A percentile compares a stretch with the other conserved stretches of the same genome.
Evolutionary conservation across 1,140 invertebrate species (phyloP).

Genomic region (Drosophila baimaii): DNA sequence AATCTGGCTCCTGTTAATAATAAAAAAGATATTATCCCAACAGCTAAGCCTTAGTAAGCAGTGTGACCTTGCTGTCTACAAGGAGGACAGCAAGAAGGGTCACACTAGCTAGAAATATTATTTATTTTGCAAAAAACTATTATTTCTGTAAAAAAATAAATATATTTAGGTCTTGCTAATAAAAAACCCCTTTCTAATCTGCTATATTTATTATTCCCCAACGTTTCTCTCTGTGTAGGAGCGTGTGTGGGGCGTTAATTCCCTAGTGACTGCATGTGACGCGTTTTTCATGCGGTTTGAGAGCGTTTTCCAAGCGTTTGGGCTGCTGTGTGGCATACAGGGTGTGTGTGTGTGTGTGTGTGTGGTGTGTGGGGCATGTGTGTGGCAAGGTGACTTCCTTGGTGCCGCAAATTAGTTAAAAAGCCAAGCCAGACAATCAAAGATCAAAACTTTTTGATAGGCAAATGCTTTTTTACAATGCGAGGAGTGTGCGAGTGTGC

Average conservation of each 20-base stretch:
- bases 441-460: constrained; percentile 79
- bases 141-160: neutral
- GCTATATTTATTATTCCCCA: accelerated
- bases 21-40: no score
- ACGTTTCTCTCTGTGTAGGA: neutral
- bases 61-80: neutral
- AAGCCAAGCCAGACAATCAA: constrained; percentile 78
- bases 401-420: constrained; percentile 79
- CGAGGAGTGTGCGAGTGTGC: constrained; percentile 24
- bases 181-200: neutral
- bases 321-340: neutral
- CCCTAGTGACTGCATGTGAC: constrained; percentile 76
- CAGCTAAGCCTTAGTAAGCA: no score
- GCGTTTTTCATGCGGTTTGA: constrained; percentile 77
- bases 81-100: neutral
- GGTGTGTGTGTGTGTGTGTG: neutral
- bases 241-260: constrained; percentile 58
- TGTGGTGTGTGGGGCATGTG: neutral
- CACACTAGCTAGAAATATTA: neutral
- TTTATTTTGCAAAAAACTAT: no score
- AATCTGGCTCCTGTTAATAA: no score
- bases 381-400: constrained; percentile 22
- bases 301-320: constrained; percentile 46
- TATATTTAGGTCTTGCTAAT: no score
- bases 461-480: constrained; percentile 47